These are phyloP conservation scores for Ciconia nigra DNA, from an alignment of 2,797 vertebrate species.

Conservation along the genomic window DNA sequence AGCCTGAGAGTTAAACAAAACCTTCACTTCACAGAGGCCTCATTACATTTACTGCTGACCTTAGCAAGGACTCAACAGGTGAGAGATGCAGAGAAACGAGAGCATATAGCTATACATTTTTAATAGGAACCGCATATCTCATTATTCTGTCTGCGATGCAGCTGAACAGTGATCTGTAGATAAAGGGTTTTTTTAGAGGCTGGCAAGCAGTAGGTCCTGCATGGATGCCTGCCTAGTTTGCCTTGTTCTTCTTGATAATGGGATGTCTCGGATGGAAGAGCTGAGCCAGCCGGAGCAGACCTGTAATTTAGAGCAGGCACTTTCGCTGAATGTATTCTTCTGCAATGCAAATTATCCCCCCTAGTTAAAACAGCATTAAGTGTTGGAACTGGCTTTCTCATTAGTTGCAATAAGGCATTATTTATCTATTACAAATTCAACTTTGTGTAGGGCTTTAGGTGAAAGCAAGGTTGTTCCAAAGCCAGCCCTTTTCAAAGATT, in stretches of 20 bases:
- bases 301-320: background rate
- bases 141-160: background rate
- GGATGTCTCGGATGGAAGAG: background rate
- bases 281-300: background rate
- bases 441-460: background rate
- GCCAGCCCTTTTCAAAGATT: background rate
- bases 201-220: background rate
- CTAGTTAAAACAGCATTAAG: background rate
- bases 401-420: background rate
- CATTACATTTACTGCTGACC: slow-evolving; percentile 91
- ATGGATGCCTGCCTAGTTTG: background rate
- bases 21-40: slow-evolving; percentile 93
- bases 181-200: background rate
- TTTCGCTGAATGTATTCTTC: background rate
- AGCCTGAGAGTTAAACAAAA: slow-evolving; percentile 93
- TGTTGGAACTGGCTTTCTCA: background rate
- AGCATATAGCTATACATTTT: background rate
- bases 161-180: background rate
- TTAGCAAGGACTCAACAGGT: slow-evolving; percentile 92
- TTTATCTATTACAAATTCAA: background rate
- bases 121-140: background rate
- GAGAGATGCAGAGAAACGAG: background rate
- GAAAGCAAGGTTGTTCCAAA: background rate
- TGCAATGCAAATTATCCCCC: background rate
- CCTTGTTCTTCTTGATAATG: background rate